A percentile compares a stretch with the other conserved stretches of the same genome.
These are phyloP conservation scores for Lagenorhynchus albirostris DNA, from an alignment of 2,113 vertebrate species.

Conservation along the genomic window DNA sequence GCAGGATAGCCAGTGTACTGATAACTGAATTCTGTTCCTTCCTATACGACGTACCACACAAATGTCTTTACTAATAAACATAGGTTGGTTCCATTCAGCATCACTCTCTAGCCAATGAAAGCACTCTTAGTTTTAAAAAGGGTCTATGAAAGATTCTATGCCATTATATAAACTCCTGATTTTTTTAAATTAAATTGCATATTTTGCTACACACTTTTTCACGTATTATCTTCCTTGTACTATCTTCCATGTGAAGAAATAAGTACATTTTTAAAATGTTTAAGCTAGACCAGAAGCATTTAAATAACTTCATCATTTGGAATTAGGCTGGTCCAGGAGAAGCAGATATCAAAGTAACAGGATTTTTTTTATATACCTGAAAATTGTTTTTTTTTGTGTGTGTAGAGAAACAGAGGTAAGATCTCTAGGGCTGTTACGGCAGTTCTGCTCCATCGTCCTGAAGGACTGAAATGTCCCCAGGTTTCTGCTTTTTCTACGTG, in stretches of 20 bases:
- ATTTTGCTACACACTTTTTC: neutral
- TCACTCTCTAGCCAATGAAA: neutral
- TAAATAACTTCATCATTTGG: neutral
- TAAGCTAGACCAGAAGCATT: neutral
- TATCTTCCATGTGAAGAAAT: neutral
- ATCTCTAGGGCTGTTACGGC: fast-evolving
- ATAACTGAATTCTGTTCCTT: neutral
- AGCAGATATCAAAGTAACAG: neutral
- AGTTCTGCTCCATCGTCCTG: neutral
- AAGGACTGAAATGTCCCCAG: neutral
- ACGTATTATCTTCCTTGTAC: neutral
- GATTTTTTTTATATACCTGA: neutral
- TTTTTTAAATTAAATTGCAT: neutral
- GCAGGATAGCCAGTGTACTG: fast-evolving
- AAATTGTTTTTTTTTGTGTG: neutral
- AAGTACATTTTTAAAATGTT: neutral
- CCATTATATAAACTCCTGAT: neutral
- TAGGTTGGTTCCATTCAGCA: neutral
- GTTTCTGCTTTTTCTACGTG: neutral
- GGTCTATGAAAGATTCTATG: neutral
- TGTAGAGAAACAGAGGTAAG: neutral
- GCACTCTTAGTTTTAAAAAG: neutral
- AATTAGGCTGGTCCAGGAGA: neutral
- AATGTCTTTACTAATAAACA: neutral
- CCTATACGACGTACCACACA: neutral